Percentiles rank a stretch among this genome's conserved stretches.
These are phyloP conservation scores for Chorisops tibialis DNA, from an alignment of 2,888 invertebrate genomes.

Conservation along the genomic window DNA sequence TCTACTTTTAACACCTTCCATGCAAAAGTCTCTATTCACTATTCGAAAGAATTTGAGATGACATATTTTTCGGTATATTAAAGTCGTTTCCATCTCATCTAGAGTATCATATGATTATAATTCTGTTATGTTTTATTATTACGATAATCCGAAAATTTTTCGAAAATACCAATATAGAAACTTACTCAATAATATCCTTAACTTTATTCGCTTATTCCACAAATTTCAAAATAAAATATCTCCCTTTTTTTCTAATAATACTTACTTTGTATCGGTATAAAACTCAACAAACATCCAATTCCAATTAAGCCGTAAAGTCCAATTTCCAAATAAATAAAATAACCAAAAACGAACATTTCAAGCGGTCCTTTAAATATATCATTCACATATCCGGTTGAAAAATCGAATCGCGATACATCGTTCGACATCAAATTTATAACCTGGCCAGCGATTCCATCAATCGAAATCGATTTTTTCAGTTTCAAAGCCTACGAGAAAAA, in stretches of 20 bases:
- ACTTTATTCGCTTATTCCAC: background rate
- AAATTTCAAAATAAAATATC: background rate
- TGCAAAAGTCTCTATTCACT: too few species aligned
- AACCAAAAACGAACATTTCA: conserved; percentile 53
- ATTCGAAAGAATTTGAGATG: too few species aligned
- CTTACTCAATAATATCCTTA: background rate
- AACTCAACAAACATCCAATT: conserved; percentile 53
- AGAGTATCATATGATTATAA: too few species aligned
- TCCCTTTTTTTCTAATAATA: too few species aligned
- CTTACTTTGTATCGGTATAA: conserved; percentile 58
- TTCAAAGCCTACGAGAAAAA: conserved; percentile 25
- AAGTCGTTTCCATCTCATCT: too few species aligned
- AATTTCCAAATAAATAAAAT: conserved; percentile 50
- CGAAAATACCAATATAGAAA: too few species aligned
- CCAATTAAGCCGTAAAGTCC: conserved; percentile 53
- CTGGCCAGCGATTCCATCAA: conserved; percentile 51
- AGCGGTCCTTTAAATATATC: conserved; percentile 57
- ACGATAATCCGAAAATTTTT: too few species aligned
- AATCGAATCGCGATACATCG: conserved; percentile 58
- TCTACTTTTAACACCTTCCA: too few species aligned
- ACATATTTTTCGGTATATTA: too few species aligned
- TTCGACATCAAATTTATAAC: conserved; percentile 60
- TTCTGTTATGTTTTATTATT: too few species aligned
- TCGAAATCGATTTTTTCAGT: conserved; percentile 26
- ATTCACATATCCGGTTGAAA: conserved; percentile 55